Evolutionary conservation across 2,888 invertebrate species (phyloP).

Genomic region (Perithous albicinctus): DNA sequence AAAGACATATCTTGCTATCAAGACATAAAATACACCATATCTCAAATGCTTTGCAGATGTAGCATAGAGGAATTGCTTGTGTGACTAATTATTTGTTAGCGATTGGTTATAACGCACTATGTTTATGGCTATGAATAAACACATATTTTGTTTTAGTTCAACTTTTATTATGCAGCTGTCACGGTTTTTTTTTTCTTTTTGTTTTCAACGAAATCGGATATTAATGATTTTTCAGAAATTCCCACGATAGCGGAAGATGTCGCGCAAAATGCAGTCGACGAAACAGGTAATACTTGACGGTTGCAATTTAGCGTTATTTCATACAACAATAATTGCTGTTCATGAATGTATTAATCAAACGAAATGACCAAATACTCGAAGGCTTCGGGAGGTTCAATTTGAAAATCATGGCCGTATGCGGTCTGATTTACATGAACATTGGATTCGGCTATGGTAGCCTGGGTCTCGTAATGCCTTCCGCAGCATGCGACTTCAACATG

Average conservation of each 20-base stretch:
- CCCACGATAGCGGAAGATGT: constrained; percentile 68
- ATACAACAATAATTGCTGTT: not conserved
- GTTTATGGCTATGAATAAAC: no score
- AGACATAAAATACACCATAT: no score
- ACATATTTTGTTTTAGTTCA: no score
- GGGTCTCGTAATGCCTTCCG: constrained; percentile 93
- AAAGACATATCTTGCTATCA: no score
- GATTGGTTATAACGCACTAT: no score
- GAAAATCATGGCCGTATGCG: constrained; percentile 90
- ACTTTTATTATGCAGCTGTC: not conserved
- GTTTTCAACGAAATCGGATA: not conserved
- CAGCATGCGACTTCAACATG: constrained; percentile 93
- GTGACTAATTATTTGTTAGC: no score
- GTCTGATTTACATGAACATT: constrained; percentile 93
- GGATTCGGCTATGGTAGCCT: constrained; percentile 93
- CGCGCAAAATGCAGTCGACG: constrained; percentile 77
- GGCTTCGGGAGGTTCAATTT: constrained; percentile 95
- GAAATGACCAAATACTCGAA: constrained; percentile 73
- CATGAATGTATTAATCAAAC: not conserved
- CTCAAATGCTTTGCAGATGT: no score
- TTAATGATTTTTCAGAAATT: constrained; percentile 19
- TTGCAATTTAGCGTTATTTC: not conserved
- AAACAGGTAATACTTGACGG: constrained; percentile 72
- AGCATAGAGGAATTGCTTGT: no score
- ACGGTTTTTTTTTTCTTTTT: no score